phyloP scores from a whole-genome alignment of 2,888 invertebrate genomes.

The Ligdia adustata region DNA sequence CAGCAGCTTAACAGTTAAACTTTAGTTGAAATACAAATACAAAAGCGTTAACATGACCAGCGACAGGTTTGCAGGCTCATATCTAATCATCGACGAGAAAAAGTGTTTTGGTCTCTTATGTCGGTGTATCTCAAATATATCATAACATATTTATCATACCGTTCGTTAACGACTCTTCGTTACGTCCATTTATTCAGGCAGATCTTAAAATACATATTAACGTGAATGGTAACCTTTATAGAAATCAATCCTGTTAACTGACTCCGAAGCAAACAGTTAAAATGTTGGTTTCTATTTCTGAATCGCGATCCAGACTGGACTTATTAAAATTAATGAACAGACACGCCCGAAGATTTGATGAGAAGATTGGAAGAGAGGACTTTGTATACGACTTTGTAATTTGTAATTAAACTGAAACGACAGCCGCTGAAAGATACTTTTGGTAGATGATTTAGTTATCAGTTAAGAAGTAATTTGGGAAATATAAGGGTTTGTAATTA shows the following conservation, averaged over 20 bases:
- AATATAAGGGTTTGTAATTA: conserved; percentile 22
- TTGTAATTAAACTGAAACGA: conserved; percentile 37
- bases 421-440: conserved; percentile 30
- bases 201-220: no score
- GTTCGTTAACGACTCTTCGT: no score
- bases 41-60: no score
- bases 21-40: no score
- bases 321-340: conserved; percentile 49
- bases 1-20: no score
- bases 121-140: no score
- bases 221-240: no score
- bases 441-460: conserved; percentile 29
- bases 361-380: conserved; percentile 36
- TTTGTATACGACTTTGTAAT: conserved; percentile 43
- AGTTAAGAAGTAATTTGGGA: conserved; percentile 19
- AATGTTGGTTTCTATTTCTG: conserved; percentile 24
- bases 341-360: conserved; percentile 38
- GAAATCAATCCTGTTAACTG: conserved; percentile 38
- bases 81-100: no score
- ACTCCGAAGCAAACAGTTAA: conserved; percentile 39
- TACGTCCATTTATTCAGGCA: no score
- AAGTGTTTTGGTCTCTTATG: no score
- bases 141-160: no score
- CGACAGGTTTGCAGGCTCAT: no score
- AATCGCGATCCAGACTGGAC: conserved; percentile 14